phyloP scores from a whole-genome alignment of 2,797 vertebrate species.

The Protosalanx chinensis region DNA sequence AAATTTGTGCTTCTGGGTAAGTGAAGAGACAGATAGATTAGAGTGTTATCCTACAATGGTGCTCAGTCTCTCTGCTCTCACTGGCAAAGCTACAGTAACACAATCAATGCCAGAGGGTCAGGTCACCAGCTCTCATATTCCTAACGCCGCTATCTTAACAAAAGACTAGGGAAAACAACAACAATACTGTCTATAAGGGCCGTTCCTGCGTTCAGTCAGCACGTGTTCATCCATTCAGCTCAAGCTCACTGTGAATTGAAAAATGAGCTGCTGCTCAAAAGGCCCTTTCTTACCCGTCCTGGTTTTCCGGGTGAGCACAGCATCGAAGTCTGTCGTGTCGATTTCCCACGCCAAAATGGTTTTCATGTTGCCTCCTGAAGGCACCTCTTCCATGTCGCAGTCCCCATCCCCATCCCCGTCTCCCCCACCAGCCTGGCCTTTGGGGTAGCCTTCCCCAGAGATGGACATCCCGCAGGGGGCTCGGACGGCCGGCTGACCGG shows the following conservation, averaged over 20 bases:
- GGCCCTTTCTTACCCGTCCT: slow-evolving; percentile 78
- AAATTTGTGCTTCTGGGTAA: neutral
- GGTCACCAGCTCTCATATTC: slow-evolving; percentile 8
- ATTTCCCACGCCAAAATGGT: slow-evolving; percentile 96
- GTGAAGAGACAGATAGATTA: neutral
- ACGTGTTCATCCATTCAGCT: neutral
- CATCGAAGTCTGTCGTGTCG: slow-evolving; percentile 91
- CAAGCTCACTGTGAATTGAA: neutral
- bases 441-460: slow-evolving; percentile 58
- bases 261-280: neutral
- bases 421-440: slow-evolving; percentile 63
- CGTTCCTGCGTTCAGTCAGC: neutral
- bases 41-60: too few species aligned
- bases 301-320: slow-evolving; percentile 78
- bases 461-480: slow-evolving; percentile 67
- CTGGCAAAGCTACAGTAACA: slow-evolving; percentile 6
- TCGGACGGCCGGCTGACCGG: slow-evolving; percentile 66
- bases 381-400: slow-evolving; percentile 77
- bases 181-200: neutral
- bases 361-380: slow-evolving; percentile 72
- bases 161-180: neutral
- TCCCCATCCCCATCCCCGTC: slow-evolving; percentile 77
- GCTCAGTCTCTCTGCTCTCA: neutral
- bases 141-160: slow-evolving; percentile 7
- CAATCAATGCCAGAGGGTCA: slow-evolving; percentile 27